Conservation (phyloP, 2,888 invertebrate genomes). For the Anarsia innoxiella region DNA sequence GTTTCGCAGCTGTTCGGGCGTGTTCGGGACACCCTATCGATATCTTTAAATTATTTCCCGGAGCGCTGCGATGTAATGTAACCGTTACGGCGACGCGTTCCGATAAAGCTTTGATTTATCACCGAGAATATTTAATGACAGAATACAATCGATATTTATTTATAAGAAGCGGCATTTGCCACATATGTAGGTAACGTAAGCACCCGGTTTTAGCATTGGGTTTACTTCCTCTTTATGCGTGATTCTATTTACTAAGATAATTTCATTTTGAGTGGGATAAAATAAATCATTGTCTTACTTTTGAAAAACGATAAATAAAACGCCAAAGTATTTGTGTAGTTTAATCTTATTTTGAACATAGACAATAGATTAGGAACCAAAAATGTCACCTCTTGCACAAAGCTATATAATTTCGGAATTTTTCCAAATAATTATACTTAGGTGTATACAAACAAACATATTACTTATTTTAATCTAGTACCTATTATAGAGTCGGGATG, state of each 20-base stretch:
- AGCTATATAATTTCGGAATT: no score
- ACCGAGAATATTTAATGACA: slow-evolving; percentile 67
- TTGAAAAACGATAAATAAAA: no score
- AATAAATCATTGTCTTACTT: no score
- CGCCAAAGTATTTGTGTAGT: no score
- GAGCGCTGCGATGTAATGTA: slow-evolving; percentile 57
- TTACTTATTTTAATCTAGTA: no score
- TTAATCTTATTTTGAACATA: background rate
- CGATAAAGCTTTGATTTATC: slow-evolving; percentile 72
- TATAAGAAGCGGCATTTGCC: slow-evolving; percentile 60
- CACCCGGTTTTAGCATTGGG: slow-evolving; percentile 53
- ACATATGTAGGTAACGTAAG: slow-evolving; percentile 49
- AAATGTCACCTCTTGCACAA: no score
- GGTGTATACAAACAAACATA: no score
- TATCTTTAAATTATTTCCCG: slow-evolving; percentile 62
- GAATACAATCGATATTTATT: slow-evolving; percentile 71
- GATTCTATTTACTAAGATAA: no score
- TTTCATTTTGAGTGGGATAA: no score
- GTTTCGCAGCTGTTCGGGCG: slow-evolving; percentile 23
- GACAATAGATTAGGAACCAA: background rate
- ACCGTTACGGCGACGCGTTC: slow-evolving; percentile 50
- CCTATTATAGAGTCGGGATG: no score
- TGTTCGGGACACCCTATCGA: slow-evolving; percentile 48
- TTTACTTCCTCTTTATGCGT: no score
- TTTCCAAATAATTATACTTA: no score